phyloP scores from a whole-genome alignment of 2,113 vertebrate species.

The Pseudopodoces humilis region DNA sequence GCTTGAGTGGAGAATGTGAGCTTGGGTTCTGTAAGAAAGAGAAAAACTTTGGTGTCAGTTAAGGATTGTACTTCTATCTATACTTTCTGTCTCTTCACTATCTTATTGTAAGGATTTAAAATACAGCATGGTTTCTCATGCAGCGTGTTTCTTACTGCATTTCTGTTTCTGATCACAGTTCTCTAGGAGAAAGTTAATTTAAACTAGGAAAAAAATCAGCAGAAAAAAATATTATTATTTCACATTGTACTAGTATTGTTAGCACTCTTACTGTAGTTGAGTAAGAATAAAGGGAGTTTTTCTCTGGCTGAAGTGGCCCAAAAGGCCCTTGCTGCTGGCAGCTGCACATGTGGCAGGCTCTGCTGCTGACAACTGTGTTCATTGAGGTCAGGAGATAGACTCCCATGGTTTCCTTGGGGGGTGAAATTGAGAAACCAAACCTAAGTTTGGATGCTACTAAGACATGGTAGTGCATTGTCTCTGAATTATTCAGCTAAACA shows the following conservation, averaged over 20 bases:
- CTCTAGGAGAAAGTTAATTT: background rate
- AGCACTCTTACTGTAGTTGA: background rate
- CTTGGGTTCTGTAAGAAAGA: background rate
- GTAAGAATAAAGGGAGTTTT: background rate
- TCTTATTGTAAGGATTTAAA: background rate
- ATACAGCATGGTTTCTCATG: background rate
- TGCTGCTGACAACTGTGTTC: background rate
- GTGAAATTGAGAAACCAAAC: background rate
- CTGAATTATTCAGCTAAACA: background rate
- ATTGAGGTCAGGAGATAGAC: background rate
- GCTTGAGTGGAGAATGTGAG: background rate
- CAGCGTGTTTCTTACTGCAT: background rate
- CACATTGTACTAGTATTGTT: background rate
- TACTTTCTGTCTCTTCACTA: background rate
- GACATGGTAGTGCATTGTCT: background rate
- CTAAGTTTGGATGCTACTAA: background rate
- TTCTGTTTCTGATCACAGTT: background rate
- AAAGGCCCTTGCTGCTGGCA: background rate
- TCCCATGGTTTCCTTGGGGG: background rate
- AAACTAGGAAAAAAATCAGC: background rate
- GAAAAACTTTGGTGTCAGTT: background rate
- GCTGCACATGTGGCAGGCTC: background rate
- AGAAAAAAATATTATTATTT: background rate
- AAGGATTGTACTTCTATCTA: background rate
- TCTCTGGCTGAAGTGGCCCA: background rate